Conservation (phyloP, 2,113 vertebrate genomes). For the Oncorhynchus kisutch region DNA sequence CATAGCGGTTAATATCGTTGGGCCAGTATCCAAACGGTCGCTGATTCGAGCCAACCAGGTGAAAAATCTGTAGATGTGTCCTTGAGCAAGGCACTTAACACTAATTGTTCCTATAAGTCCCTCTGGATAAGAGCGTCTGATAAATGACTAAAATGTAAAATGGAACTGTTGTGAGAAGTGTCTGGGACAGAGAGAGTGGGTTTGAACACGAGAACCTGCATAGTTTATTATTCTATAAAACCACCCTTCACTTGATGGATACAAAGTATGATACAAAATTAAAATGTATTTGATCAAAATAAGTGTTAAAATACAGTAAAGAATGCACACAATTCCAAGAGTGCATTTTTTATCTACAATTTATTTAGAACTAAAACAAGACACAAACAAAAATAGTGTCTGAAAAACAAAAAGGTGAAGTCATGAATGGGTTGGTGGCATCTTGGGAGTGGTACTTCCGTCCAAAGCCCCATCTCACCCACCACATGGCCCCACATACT, state of each 20-base stretch:
- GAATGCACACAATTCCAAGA: conserved; percentile 57
- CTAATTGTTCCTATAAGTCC: no score
- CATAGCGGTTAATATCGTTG: no score
- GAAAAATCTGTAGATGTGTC: no score
- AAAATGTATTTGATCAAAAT: conserved; percentile 42
- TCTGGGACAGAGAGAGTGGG: conserved; percentile 35
- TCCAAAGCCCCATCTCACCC: background rate
- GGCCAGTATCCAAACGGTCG: no score
- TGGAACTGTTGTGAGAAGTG: background rate
- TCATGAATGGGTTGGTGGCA: conserved; percentile 29
- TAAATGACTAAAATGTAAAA: no score
- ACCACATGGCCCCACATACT: background rate
- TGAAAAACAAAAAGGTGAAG: conserved; percentile 36
- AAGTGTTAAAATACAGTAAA: conserved; percentile 57
- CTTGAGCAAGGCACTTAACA: no score
- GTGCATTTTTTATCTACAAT: conserved; percentile 69
- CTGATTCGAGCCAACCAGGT: no score
- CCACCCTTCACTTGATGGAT: conserved; percentile 50
- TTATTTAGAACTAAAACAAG: conserved; percentile 61
- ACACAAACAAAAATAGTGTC: conserved; percentile 26
- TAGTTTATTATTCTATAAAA: conserved; percentile 68
- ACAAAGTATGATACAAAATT: conserved; percentile 57
- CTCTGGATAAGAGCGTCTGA: no score
- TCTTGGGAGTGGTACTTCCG: conserved; percentile 15
- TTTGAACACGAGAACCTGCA: conserved; percentile 58